Base-by-base conservation (phyloP, 2,888 invertebrate genomes). In the Arge pagana region DNA sequence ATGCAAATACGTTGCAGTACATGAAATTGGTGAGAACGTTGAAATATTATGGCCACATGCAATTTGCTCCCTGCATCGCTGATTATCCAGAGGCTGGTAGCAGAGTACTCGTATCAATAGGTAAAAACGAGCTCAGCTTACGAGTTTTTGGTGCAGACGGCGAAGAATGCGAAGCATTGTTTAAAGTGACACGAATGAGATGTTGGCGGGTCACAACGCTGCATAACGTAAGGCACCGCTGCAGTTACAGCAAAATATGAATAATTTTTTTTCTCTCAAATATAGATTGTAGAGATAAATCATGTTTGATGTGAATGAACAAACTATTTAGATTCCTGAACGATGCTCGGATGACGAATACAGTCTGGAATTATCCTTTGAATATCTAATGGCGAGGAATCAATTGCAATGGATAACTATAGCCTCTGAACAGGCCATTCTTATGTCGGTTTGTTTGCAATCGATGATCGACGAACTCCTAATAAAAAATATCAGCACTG, bases 181-280 rank as follows among this genome's bases (percentile, higher is more conserved):
- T 95, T 76, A 92, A 93, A 77, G 94, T 97, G 30, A 97, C 96
- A 1, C 82, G 97, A 63, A 97, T 98, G 90, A 84, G 94, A 53
- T 96, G 96, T 68, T 99, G 98, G 98, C 84, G 97, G 63, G 94
- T 98, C 40, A 95, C 94, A 15, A 91, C 93, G 1, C 80, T 88
- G 63, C 89, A 90, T 72, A 79, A 80, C 63, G 89, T 89, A 76
- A 82, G 82, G n/a, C n/a, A n/a, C n/a, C n/a, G n/a, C n/a, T n/a
- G n/a, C n/a, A n/a, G n/a, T n/a, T 74, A 43, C 33, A 53, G 18
- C 7, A 53, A 60, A 50, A 54, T 55, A 50, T 24, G 33, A 13
- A 28, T 35, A 13, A 5, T 43, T 23, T 45, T 31, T 28, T 21
- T 21, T 19, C 26, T 19, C 13, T 40, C 19, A 42, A 42, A 41